A percentile compares a stretch with the other conserved stretches of the same genome.
phyloP scores from a whole-genome alignment of 64 coral and sea anemone genomes.

The Trachythela sp. region DNA sequence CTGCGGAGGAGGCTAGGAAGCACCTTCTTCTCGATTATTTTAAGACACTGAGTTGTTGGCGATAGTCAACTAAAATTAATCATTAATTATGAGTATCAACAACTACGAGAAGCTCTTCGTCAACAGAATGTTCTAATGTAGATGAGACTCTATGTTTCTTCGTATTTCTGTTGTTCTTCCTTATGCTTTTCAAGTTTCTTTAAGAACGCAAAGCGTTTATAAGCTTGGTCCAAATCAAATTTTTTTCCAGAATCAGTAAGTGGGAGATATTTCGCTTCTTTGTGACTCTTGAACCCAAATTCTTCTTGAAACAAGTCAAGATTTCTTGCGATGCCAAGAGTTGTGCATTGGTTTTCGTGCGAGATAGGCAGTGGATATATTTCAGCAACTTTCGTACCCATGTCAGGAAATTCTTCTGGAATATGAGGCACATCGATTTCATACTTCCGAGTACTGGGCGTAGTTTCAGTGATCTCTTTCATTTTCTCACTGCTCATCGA shows the following conservation, averaged over 20 bases:
- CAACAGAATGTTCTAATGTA: too few relatives aligned
- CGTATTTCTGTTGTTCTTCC: background rate
- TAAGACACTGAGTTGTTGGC: too few relatives aligned
- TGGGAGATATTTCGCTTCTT: background rate
- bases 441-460: background rate
- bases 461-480: background rate
- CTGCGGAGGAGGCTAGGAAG: too few relatives aligned
- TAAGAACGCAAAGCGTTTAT: background rate
- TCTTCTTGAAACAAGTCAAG: background rate
- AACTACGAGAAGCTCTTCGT: too few relatives aligned
- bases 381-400: background rate
- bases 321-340: background rate
- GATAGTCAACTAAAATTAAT: too few relatives aligned
- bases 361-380: background rate
- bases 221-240: background rate
- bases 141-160: too few relatives aligned
- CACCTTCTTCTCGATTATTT: too few relatives aligned
- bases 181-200: background rate
- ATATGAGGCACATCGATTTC: too few relatives aligned
- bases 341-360: background rate
- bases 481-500: background rate
- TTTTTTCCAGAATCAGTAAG: background rate
- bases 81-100: too few relatives aligned
- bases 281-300: background rate
- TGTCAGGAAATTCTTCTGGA: background rate